Conservation (phyloP, 2,797 vertebrate genomes). For the Enteromius unitaeniatus region DNA sequence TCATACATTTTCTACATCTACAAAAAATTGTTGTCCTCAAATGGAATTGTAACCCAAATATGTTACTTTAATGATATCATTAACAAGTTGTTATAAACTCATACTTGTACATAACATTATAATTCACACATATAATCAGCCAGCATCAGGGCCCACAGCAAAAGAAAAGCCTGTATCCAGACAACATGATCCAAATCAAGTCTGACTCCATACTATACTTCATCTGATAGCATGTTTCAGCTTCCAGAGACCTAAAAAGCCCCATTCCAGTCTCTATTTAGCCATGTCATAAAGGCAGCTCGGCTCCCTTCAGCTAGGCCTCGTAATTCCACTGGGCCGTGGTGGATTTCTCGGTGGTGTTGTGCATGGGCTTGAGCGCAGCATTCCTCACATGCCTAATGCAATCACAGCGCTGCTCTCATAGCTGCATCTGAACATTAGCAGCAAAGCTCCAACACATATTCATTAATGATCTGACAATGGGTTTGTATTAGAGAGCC, state of each 20-base stretch:
- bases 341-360: slow-evolving; percentile 62
- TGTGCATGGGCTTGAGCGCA: slow-evolving; percentile 70
- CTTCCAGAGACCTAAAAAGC: slow-evolving; percentile 45
- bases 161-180: slow-evolving; percentile 22
- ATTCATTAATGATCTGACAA: slow-evolving; percentile 36
- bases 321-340: slow-evolving; percentile 60
- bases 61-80: not conserved
- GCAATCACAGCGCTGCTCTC: slow-evolving; percentile 65
- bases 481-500: slow-evolving; percentile 40
- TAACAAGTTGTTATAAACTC: not conserved
- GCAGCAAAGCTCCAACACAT: slow-evolving; percentile 29
- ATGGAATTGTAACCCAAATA: not conserved
- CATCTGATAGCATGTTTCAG: slow-evolving; percentile 46
- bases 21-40: not conserved
- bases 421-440: slow-evolving; percentile 46
- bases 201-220: slow-evolving; percentile 33
- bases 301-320: slow-evolving; percentile 59
- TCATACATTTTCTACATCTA: not conserved
- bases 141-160: not conserved
- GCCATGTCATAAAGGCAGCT: slow-evolving; percentile 54
- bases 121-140: not conserved
- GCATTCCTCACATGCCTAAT: slow-evolving; percentile 74
- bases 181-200: slow-evolving; percentile 40
- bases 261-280: slow-evolving; percentile 55
- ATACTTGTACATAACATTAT: not conserved